Percentiles rank a stretch among this genome's conserved stretches.
Evolutionary conservation across 1,140 invertebrate genomes (phyloP).

Genomic region (Drosophila bifasciata): DNA sequence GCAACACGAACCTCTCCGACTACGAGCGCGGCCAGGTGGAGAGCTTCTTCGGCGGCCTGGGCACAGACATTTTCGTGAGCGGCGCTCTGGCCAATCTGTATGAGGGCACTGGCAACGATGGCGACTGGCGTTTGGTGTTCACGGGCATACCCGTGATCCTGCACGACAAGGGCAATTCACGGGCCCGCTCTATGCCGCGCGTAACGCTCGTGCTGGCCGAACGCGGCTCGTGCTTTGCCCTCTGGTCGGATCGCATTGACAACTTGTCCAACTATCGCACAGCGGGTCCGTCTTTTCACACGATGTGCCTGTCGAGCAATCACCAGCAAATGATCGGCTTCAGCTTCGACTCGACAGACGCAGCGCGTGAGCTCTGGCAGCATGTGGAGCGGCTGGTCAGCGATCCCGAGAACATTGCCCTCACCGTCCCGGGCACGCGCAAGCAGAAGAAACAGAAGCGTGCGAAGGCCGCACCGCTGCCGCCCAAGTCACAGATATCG

Average conservation of each 20-base stretch:
- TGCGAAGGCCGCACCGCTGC: slow-evolving; percentile 86
- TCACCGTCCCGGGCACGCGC: slow-evolving; percentile 87
- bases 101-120: slow-evolving; percentile 86
- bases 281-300: slow-evolving; percentile 90
- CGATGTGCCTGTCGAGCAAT: slow-evolving; percentile 89
- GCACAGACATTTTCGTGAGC: slow-evolving; percentile 92
- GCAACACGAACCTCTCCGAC: slow-evolving; percentile 86
- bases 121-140: slow-evolving; percentile 90
- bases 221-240: slow-evolving; percentile 91
- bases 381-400: slow-evolving; percentile 89
- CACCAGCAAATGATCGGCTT: slow-evolving; percentile 87
- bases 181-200: slow-evolving; percentile 88
- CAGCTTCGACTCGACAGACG: slow-evolving; percentile 90
- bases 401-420: slow-evolving; percentile 92
- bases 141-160: slow-evolving; percentile 93
- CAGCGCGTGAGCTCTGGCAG: slow-evolving; percentile 89
- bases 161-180: slow-evolving; percentile 90
- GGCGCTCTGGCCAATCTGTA: slow-evolving; percentile 92
- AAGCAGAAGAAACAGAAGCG: slow-evolving; percentile 86
- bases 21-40: slow-evolving; percentile 91
- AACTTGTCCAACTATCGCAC: slow-evolving; percentile 88
- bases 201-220: slow-evolving; percentile 92
- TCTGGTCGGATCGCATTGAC: slow-evolving; percentile 94
- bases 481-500: slow-evolving; percentile 93
- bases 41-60: slow-evolving; percentile 91